phyloP scores from a whole-genome alignment of 53 echinoderm and acorn worm genomes.

The Hippasteria phrygiana region DNA sequence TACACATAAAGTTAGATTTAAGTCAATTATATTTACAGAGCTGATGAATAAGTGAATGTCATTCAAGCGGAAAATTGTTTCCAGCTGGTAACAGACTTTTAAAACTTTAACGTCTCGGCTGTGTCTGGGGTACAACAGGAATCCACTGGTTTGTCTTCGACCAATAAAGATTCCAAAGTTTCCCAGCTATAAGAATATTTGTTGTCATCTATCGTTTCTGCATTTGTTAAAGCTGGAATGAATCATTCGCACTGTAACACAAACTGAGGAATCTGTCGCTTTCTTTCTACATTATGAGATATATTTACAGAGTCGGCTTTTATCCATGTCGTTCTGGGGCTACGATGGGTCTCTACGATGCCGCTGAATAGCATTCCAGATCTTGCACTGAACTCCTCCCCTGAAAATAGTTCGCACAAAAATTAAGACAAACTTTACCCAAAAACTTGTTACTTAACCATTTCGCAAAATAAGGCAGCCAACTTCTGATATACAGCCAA shows the following conservation, averaged over 20 bases:
- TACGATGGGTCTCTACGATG: slow-evolving; percentile 63
- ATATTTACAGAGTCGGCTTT: slow-evolving; percentile 8
- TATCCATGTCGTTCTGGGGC: neutral
- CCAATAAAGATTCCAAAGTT: too few relatives aligned
- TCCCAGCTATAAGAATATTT: neutral
- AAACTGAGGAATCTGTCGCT: neutral
- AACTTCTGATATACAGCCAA: too few relatives aligned
- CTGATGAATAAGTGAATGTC: too few relatives aligned
- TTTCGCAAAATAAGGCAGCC: too few relatives aligned
- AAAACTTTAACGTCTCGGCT: too few relatives aligned
- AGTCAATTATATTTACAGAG: too few relatives aligned
- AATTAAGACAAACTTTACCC: neutral
- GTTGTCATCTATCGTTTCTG: neutral
- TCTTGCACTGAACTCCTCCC: slow-evolving; percentile 74
- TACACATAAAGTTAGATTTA: too few relatives aligned
- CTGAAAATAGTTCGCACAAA: slow-evolving; percentile 37
- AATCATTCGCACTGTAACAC: neutral
- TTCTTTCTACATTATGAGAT: slow-evolving; percentile 8
- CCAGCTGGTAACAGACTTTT: too few relatives aligned
- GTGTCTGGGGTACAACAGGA: too few relatives aligned
- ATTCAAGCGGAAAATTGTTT: too few relatives aligned
- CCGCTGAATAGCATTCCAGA: slow-evolving; percentile 79
- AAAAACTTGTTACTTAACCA: neutral
- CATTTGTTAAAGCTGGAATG: neutral
- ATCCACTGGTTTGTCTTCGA: too few relatives aligned